Evolutionary conservation across 30 jellyfish, hydroid and myxozoan genomes (phyloP).

Genomic region (Euphysa ruthae): DNA sequence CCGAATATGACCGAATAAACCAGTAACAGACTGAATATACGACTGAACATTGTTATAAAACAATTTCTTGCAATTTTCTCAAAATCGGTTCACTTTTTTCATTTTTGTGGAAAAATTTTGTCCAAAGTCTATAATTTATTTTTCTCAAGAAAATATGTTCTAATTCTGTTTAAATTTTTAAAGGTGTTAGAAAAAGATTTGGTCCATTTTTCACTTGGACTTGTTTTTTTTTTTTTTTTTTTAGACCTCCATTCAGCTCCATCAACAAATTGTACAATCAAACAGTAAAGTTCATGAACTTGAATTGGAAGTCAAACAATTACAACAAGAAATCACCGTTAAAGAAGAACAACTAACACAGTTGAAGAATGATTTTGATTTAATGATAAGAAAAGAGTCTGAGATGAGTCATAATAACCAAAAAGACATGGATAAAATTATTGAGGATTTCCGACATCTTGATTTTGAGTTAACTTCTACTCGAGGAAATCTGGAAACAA

Average conservation of each 20-base stretch:
- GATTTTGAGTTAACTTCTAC: conserved; percentile 18
- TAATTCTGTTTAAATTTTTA: neutral
- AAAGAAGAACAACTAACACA: conserved; percentile 7
- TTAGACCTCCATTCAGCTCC: neutral
- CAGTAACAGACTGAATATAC: too few relatives aligned
- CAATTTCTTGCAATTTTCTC: too few relatives aligned
- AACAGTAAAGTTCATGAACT: neutral
- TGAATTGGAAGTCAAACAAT: neutral
- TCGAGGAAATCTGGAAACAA: conserved; percentile 8
- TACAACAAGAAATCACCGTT: conserved; percentile 20
- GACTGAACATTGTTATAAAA: too few relatives aligned
- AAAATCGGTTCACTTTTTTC: too few relatives aligned
- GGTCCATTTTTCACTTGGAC: neutral
- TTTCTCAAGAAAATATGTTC: neutral
- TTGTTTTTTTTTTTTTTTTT: neutral
- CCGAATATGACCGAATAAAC: too few relatives aligned
- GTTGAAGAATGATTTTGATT: conserved; percentile 12
- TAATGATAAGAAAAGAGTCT: neutral
- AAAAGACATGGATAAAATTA: conserved; percentile 13
- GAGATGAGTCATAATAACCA: conserved; percentile 14
- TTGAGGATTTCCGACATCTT: neutral
- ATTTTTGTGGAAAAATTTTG: neutral
- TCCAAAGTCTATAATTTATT: neutral
- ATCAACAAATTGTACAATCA: conserved; percentile 11
- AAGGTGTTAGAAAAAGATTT: neutral